Evolutionary conservation across 2,888 invertebrate species (phyloP).

Genomic region (Eristalis arbustorum): DNA sequence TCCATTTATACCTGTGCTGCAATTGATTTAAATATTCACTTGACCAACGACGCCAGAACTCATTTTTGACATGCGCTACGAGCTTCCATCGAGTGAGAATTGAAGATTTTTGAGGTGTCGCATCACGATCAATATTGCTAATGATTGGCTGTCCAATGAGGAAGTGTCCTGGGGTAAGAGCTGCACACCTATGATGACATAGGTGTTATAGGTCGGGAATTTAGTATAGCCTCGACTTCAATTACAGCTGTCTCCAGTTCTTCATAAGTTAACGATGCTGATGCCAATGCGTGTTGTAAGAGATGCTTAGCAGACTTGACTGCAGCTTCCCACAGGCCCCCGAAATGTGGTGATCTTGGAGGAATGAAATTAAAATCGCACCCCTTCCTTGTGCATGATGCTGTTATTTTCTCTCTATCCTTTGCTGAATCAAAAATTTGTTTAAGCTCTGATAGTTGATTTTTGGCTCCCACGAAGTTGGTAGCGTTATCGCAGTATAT

Average conservation of each 20-base stretch:
- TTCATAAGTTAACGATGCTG: conserved; percentile 4
- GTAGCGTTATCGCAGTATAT: background rate
- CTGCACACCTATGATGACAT: background rate
- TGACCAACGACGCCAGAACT: background rate
- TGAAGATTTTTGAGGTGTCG: conserved; percentile 8
- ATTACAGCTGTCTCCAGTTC: conserved; percentile 6
- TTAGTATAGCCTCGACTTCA: conserved; percentile 11
- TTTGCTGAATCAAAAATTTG: background rate
- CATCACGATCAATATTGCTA: background rate
- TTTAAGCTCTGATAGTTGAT: background rate
- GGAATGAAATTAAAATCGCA: conserved; percentile 15
- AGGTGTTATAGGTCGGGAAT: conserved; percentile 22
- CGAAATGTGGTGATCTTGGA: conserved; percentile 9
- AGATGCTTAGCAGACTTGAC: conserved; percentile 23
- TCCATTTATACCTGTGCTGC: conserved; percentile 48
- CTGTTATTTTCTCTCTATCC: background rate
- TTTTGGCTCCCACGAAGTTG: background rate
- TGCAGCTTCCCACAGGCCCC: conserved; percentile 10
- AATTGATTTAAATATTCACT: conserved; percentile 10
- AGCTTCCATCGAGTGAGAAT: background rate
- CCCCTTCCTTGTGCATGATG: background rate
- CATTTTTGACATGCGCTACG: background rate
- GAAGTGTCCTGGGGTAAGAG: conserved; percentile 28
- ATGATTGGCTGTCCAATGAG: conserved; percentile 11
- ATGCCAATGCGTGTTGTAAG: background rate